Percentiles rank a stretch among this genome's conserved stretches.
Conservation (phyloP, 2,797 vertebrate species). For the Pteropus rufus region DNA sequence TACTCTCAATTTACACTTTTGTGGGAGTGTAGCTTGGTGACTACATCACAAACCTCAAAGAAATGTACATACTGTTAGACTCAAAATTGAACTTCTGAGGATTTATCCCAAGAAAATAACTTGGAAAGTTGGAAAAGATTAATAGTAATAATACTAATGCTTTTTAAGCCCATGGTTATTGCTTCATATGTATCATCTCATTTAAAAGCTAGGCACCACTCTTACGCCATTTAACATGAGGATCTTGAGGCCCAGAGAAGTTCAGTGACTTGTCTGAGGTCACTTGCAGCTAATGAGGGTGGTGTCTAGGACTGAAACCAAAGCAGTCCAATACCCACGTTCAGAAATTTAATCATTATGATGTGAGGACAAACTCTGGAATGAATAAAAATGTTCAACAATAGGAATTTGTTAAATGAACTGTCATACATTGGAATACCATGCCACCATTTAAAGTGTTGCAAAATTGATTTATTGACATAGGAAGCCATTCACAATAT, state of each 20-base stretch:
- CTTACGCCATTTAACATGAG: neutral
- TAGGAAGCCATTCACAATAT: neutral
- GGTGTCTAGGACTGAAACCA: neutral
- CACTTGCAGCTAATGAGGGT: neutral
- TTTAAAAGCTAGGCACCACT: neutral
- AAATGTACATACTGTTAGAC: neutral
- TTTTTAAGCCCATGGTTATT: neutral
- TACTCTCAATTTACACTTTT: neutral
- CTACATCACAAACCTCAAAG: constrained; percentile 7
- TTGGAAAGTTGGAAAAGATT: neutral
- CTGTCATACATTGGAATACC: neutral
- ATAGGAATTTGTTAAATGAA: neutral
- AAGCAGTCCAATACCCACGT: neutral
- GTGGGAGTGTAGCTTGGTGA: neutral
- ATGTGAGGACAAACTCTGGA: neutral
- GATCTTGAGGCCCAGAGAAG: neutral
- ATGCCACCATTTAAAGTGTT: neutral
- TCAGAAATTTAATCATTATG: neutral
- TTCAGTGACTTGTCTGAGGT: neutral
- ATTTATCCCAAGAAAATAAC: constrained; percentile 19
- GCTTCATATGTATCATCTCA: neutral
- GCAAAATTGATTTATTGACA: neutral
- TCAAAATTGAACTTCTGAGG: neutral
- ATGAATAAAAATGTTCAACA: neutral
- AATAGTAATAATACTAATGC: neutral